These are phyloP conservation scores for chimpanzee (Pan troglodytes) DNA, from an alignment of 2,113 vertebrate genomes.

Conservation along the genomic window NHGRI_mPanTro3-v2.1_pri NC_072411.2:27712501-27713000, in stretches of 20 bases:
- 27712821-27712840: not conserved
- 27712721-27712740: accelerated
- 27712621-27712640: not conserved
- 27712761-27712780: not conserved
- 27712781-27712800: not conserved
- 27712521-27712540: not conserved
- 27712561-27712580: not conserved
- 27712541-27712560: not conserved
- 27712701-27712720: not conserved
- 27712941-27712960: not conserved
- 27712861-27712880: not conserved
- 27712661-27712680: not conserved
- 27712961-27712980: not conserved
- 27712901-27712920: not conserved
- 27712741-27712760: not conserved
- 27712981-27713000: not conserved
- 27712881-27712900: not conserved
- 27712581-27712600: not conserved
- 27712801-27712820: not conserved
- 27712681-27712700: not conserved
- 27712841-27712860: not conserved
- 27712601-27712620: not conserved
- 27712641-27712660: not conserved
- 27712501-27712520: not conserved
- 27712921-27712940: not conserved